Evolutionary conservation across 2,113 vertebrate genomes (phyloP).

Genomic region (Salvelinus fontinalis): DNA sequence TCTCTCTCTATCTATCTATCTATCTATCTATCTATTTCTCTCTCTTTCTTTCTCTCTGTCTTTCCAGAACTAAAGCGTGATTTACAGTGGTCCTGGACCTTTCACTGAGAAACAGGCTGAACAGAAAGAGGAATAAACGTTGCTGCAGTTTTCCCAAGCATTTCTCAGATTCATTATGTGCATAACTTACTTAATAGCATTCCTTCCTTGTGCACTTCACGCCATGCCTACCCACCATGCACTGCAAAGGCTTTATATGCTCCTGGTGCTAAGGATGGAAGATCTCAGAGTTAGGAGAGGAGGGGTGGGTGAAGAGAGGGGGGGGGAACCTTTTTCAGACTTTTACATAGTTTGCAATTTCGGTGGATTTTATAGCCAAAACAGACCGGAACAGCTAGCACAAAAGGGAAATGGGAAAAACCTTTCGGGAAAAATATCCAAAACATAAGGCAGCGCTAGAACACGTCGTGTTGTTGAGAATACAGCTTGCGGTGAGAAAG

Average conservation of each 20-base stretch:
- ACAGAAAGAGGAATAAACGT: constrained; percentile 66
- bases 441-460: constrained; percentile 21
- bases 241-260: constrained; percentile 66
- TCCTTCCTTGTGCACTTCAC: constrained; percentile 64
- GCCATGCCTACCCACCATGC: constrained; percentile 67
- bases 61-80: constrained; percentile 69
- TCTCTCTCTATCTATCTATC: too few relatives aligned
- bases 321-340: constrained; percentile 49
- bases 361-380: constrained; percentile 35
- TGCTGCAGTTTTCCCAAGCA: constrained; percentile 72
- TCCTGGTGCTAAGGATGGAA: constrained; percentile 46
- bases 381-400: constrained; percentile 31
- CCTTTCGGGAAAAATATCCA: constrained; percentile 17
- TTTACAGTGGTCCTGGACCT: constrained; percentile 67
- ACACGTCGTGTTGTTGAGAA: constrained; percentile 50
- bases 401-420: constrained; percentile 23
- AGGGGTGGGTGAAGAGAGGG: constrained; percentile 6
- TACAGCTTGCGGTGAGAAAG: constrained; percentile 57
- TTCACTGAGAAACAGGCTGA: constrained; percentile 58
- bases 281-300: constrained; percentile 37
- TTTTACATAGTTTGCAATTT: constrained; percentile 46
- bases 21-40: too few relatives aligned
- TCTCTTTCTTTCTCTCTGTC: constrained; percentile 3
- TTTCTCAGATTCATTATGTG: constrained; percentile 74
- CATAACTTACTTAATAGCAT: constrained; percentile 77